phyloP scores from a whole-genome alignment of 2,888 invertebrate species.

The Neocrepidodera transversa region DNA sequence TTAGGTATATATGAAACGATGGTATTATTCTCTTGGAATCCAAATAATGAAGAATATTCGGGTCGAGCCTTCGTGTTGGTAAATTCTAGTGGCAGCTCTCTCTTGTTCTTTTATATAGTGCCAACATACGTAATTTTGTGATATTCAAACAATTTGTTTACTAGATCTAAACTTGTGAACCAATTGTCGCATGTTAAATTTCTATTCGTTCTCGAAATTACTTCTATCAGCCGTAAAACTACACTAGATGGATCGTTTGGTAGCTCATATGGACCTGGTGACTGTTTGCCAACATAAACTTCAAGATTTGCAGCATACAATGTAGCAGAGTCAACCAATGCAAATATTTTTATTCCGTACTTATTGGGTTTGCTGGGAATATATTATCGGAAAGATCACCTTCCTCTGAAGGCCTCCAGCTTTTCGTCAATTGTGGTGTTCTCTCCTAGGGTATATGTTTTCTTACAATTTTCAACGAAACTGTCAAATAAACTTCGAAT shows the following conservation, averaged over 20 bases:
- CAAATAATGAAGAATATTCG: slow-evolving; percentile 30
- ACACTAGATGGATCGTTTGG: background rate
- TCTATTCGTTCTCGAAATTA: background rate
- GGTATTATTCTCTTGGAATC: slow-evolving; percentile 9
- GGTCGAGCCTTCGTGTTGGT: slow-evolving; percentile 11
- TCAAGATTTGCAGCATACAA: too few relatives aligned
- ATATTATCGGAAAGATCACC: background rate
- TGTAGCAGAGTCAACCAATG: too few relatives aligned
- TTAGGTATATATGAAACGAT: slow-evolving; percentile 19
- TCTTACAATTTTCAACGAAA: background rate
- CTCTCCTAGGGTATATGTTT: background rate
- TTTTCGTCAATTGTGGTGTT: background rate
- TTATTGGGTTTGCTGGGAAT: too few relatives aligned
- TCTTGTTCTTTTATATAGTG: slow-evolving; percentile 40
- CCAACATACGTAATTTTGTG: too few relatives aligned
- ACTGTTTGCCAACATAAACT: background rate
- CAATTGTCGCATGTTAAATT: slow-evolving; percentile 1
- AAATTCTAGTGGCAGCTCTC: slow-evolving; percentile 34
- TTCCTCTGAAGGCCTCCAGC: too few relatives aligned
- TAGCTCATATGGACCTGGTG: background rate
- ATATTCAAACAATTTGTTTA: background rate
- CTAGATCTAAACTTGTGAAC: background rate
- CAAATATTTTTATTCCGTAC: too few relatives aligned
- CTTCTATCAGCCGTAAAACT: background rate
- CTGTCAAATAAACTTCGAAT: background rate